Evolutionary conservation across 2,797 vertebrate species (phyloP).

Genomic region (Ceryle rudis): DNA sequence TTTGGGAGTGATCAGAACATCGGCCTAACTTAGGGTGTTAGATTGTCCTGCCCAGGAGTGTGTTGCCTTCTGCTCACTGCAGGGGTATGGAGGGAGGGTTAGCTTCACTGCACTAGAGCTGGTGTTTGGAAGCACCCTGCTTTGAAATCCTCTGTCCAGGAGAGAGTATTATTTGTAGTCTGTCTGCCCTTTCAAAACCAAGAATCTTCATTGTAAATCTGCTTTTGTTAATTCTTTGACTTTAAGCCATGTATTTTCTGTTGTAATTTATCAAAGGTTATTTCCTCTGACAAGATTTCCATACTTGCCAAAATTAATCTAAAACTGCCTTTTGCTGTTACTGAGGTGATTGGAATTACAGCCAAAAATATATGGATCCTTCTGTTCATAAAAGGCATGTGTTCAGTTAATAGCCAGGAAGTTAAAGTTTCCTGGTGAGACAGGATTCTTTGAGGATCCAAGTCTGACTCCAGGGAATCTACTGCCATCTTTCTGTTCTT

Average conservation of each 20-base stretch:
- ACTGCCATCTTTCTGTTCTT: slow-evolving; percentile 29
- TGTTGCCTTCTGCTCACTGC: not conserved
- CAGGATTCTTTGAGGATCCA: slow-evolving; percentile 25
- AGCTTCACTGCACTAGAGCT: not conserved
- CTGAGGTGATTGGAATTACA: not conserved
- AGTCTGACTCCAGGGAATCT: slow-evolving; percentile 33
- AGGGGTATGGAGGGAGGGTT: not conserved
- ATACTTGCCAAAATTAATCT: not conserved
- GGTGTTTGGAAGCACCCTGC: not conserved
- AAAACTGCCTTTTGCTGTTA: slow-evolving; percentile 11
- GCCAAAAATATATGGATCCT: not conserved
- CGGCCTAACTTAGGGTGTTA: not conserved
- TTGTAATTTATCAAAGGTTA: not conserved
- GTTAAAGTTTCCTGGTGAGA: not conserved
- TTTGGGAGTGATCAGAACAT: not conserved
- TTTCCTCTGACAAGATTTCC: not conserved
- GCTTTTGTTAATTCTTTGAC: slow-evolving; percentile 21
- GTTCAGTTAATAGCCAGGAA: slow-evolving; percentile 6
- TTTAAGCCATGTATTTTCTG: not conserved
- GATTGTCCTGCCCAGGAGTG: not conserved
- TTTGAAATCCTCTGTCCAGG: not conserved
- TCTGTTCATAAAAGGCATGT: not conserved
- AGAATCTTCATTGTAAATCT: not conserved
- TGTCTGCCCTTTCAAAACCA: not conserved
- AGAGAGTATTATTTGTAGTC: not conserved